A percentile compares a stretch with the other conserved stretches of the same genome.
Conservation (phyloP, 2,113 vertebrate genomes). For the Rhabdomys dilectus region DNA sequence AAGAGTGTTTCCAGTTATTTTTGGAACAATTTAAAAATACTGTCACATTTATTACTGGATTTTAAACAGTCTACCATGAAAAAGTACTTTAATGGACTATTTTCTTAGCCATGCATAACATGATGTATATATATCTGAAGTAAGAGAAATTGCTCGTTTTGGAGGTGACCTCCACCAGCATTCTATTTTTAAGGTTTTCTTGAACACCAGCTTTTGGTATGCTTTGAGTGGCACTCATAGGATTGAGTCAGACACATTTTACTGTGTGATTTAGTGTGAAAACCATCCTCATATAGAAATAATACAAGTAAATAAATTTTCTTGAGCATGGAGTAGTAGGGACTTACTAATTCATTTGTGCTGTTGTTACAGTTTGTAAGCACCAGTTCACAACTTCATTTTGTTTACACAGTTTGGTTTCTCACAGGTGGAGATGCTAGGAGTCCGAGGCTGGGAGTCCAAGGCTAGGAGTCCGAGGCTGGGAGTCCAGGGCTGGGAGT, state of each 20-base stretch:
- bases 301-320: background rate
- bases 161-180: background rate
- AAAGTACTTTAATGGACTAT: slow-evolving; percentile 27
- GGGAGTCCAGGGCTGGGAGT: too few relatives aligned
- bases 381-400: too few relatives aligned
- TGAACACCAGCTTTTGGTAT: background rate
- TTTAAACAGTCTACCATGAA: slow-evolving; percentile 21
- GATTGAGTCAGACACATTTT: background rate
- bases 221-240: background rate
- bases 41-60: slow-evolving; percentile 8
- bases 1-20: slow-evolving; percentile 7
- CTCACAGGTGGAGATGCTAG: background rate
- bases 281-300: background rate
- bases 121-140: background rate
- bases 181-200: background rate
- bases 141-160: background rate
- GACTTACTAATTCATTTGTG: background rate
- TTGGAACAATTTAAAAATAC: slow-evolving; percentile 42
- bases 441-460: too few relatives aligned
- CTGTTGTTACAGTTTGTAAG: background rate
- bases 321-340: background rate
- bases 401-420: too few relatives aligned
- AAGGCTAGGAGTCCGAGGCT: too few relatives aligned
- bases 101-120: slow-evolving; percentile 43
- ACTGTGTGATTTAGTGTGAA: background rate